Percentiles rank a stretch among this genome's conserved stretches.
phyloP scores from a whole-genome alignment of 2,888 invertebrate genomes.

The Hyposoter dolosus region DNA sequence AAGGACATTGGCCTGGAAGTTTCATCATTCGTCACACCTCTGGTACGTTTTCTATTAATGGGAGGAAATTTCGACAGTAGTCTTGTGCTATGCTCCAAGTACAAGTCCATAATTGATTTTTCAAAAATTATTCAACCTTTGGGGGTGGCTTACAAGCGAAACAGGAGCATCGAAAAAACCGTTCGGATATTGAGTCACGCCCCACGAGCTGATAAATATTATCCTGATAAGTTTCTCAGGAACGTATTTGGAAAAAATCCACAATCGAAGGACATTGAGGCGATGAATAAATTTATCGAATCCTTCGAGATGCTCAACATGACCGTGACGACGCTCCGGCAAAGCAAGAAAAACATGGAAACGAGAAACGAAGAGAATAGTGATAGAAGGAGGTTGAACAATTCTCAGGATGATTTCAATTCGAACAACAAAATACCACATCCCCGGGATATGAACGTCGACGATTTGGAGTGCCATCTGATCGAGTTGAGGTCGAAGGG shows the following conservation, averaged over 20 bases:
- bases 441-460: slow-evolving; percentile 87
- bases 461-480: slow-evolving; percentile 88
- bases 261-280: slow-evolving; percentile 80
- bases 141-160: slow-evolving; percentile 85
- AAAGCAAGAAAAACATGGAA: not conserved
- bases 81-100: slow-evolving; percentile 51
- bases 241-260: slow-evolving; percentile 85
- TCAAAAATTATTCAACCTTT: slow-evolving; percentile 85
- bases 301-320: slow-evolving; percentile 72
- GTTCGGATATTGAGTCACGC: slow-evolving; percentile 86
- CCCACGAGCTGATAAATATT: slow-evolving; percentile 85
- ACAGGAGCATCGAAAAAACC: slow-evolving; percentile 85
- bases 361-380: not conserved
- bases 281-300: slow-evolving; percentile 68
- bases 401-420: not conserved
- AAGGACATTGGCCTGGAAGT: slow-evolving; percentile 84
- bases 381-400: not conserved
- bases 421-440: slow-evolving; percentile 46
- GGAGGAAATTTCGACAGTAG: slow-evolving; percentile 83
- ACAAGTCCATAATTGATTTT: slow-evolving; percentile 86
- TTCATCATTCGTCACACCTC: slow-evolving; percentile 84
- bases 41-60: slow-evolving; percentile 85
- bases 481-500: slow-evolving; percentile 88
- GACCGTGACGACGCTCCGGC: slow-evolving; percentile 65
- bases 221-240: slow-evolving; percentile 87